phyloP scores from a whole-genome alignment of 2,113 vertebrate species.

The Colossoma macropomum region DNA sequence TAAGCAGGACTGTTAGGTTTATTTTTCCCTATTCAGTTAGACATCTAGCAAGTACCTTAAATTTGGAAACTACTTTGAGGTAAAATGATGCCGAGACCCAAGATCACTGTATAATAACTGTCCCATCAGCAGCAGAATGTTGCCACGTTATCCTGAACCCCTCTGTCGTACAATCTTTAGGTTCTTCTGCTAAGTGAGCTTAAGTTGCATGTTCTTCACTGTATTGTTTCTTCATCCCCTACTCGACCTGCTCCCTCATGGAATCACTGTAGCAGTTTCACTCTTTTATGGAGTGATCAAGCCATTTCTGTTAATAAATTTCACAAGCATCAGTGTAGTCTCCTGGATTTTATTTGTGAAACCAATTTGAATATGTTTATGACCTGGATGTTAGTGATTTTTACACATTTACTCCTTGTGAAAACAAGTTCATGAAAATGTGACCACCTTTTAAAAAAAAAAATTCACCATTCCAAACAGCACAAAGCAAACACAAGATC shows the following conservation, averaged over 20 bases:
- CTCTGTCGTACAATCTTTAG: slow-evolving; percentile 26
- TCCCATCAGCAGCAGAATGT: slow-evolving; percentile 11
- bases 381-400: too few species aligned
- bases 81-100: not conserved
- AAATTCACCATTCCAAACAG: too few species aligned
- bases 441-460: too few species aligned
- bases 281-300: slow-evolving; percentile 91
- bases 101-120: not conserved
- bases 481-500: slow-evolving; percentile 33
- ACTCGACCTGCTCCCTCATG: slow-evolving; percentile 22
- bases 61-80: not conserved
- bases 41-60: not conserved
- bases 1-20: not conserved
- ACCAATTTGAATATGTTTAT: too few species aligned
- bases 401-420: too few species aligned
- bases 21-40: not conserved
- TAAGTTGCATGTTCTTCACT: slow-evolving; percentile 36
- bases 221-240: slow-evolving; percentile 26
- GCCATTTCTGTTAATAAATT: slow-evolving; percentile 91
- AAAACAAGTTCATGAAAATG: too few species aligned
- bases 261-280: slow-evolving; percentile 60
- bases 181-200: slow-evolving; percentile 26
- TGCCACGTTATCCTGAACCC: slow-evolving; percentile 6
- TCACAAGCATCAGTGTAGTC: slow-evolving; percentile 84
- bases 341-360: not conserved